Base-by-base conservation (phyloP, 2,888 invertebrate species). In the Eubasilissa splendida region DNA sequence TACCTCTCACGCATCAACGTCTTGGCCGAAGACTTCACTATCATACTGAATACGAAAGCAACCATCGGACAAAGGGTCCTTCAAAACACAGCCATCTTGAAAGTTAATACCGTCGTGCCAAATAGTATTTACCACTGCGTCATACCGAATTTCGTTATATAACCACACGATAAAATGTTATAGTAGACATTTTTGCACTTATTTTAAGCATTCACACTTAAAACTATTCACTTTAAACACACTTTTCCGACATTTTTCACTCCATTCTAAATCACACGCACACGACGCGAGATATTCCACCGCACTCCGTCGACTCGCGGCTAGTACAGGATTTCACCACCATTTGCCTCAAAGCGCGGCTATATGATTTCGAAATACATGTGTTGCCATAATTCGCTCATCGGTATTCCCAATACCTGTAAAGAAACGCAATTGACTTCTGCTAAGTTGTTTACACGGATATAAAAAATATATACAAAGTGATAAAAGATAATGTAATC, bases 71-170 rank as follows among this genome's bases (percentile, higher is more conserved):
- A 92, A 92, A 92, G 91, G 90, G 91, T 91, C 91, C 91, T 91
- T 93, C 92, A 93, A 92, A 92, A 92, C 91, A 92, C 93, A 93
- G 93, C 93, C 93, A 93, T 93, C 92, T 93, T 93, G 93, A 90
- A 91, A 90, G 90, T 81, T 70, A 81, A 78, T 76, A 71, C 68
- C 33, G 74, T 78, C 68, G 81, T 71, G 81, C 76, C 78, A 76
- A 77, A 78, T 71, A 81, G 81, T 78, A 81, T 78, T 81, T 77
- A 80, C 66, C 77, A 80, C 81, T 75, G 81, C 78, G 81, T 78
- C 81, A 81, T 81, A 73, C 50, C 68, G 78, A 63, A 50, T 54
- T 78, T 70, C 59, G 81, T 81, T 81, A 81, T 78, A 76, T 81
- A 78, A 81, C 77, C 71, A 71, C 81, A 81, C 85, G 84, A 86